phyloP scores from a whole-genome alignment of 2,113 vertebrate genomes.

The Saccopteryx bilineata region DNA sequence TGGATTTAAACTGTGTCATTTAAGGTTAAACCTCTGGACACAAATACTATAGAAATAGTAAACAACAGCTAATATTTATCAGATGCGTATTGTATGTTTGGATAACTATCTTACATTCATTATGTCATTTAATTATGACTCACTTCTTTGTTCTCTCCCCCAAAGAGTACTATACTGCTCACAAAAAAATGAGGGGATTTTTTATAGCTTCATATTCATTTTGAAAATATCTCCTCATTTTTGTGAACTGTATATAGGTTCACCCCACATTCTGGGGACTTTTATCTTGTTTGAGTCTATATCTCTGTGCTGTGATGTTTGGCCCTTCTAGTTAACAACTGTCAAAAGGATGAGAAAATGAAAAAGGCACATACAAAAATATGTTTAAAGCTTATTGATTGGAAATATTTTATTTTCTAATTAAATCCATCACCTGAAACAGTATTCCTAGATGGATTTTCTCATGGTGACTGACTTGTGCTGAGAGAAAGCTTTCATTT shows the following conservation, averaged over 20 bases:
- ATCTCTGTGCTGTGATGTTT: background rate
- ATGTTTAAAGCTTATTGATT: background rate
- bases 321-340: background rate
- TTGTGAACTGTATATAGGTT: background rate
- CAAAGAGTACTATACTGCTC: background rate
- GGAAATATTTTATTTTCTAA: slow-evolving; percentile 29
- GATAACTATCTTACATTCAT: background rate
- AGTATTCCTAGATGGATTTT: background rate
- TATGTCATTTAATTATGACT: background rate
- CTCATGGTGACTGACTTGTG: background rate
- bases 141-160: background rate
- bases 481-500: background rate
- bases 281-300: background rate
- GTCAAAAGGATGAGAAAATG: background rate
- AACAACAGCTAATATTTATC: background rate
- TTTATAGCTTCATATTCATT: too few species aligned
- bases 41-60: background rate
- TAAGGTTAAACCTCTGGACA: background rate
- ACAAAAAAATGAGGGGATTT: too few species aligned
- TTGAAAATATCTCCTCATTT: too few species aligned
- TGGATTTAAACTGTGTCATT: background rate
- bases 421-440: background rate
- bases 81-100: background rate
- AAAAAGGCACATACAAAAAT: background rate
- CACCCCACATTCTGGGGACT: background rate